phyloP scores from a whole-genome alignment of 2,113 vertebrate species.

The Saimiri boliviensis region DNA sequence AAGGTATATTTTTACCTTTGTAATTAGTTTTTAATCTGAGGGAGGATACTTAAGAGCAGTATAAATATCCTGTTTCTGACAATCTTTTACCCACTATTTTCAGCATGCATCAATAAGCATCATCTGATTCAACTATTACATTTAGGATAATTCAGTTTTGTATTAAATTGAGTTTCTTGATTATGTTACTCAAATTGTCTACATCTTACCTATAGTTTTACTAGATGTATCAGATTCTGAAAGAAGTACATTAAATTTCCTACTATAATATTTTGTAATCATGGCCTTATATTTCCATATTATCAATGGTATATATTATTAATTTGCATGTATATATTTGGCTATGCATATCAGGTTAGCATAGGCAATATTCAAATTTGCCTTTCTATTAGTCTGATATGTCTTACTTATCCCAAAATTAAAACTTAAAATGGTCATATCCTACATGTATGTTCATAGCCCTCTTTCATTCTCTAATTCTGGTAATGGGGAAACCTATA shows the following conservation, averaged over 20 bases:
- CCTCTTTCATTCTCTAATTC: not conserved
- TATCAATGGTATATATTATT: not conserved
- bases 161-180: not conserved
- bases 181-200: constrained; percentile 23
- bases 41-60: not conserved
- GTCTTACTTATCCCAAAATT: not conserved
- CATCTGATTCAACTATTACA: not conserved
- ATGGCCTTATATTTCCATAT: not conserved
- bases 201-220: not conserved
- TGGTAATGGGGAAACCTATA: not conserved
- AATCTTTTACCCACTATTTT: not conserved
- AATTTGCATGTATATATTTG: not conserved
- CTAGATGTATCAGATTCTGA: not conserved
- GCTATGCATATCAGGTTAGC: not conserved
- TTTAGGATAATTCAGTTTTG: not conserved
- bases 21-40: not conserved
- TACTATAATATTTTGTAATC: not conserved
- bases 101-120: not conserved
- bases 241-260: constrained; percentile 1
- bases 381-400: not conserved
- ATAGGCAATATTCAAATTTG: not conserved
- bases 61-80: not conserved
- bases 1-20: not conserved
- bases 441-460: not conserved
- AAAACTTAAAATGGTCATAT: not conserved